Evolutionary conservation across 2,888 invertebrate species (phyloP).

Genomic region (Atrina japonica): DNA sequence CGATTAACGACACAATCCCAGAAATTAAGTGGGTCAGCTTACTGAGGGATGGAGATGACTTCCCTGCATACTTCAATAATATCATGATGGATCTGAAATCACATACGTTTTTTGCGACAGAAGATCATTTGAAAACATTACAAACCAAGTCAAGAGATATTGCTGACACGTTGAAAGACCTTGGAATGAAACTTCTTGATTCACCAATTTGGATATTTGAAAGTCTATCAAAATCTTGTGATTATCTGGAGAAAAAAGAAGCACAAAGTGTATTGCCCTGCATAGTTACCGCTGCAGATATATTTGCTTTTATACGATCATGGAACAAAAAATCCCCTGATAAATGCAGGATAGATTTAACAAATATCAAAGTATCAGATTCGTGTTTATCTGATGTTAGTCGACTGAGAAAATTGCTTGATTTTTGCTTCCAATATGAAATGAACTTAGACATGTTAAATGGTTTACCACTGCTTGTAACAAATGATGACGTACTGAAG

Average conservation of each 20-base stretch:
- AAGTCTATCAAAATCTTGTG: not conserved
- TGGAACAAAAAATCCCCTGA: not conserved
- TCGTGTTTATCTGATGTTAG: not conserved
- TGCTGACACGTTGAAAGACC: constrained; percentile 1
- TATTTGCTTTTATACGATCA: constrained; percentile 28
- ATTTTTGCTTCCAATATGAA: constrained; percentile 11
- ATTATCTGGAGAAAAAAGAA: no score
- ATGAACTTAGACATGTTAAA: no score
- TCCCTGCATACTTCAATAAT: constrained; percentile 13
- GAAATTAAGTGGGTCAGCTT: not conserved
- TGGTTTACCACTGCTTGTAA: constrained; percentile 24
- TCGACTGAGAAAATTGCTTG: not conserved
- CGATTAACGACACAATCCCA: no score
- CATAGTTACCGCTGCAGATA: constrained; percentile 5
- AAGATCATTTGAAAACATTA: no score
- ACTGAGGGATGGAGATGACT: not conserved
- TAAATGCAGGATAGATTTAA: constrained; percentile 11
- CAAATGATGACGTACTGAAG: constrained; percentile 18
- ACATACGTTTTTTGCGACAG: no score
- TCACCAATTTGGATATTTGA: constrained; percentile 9
- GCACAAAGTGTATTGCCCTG: not conserved
- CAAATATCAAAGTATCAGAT: not conserved
- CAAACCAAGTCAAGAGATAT: no score
- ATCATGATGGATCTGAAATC: not conserved
- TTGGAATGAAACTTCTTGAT: constrained; percentile 31